Evolutionary conservation across 2,113 vertebrate genomes (phyloP).

Genomic region (Pluvialis apricaria): DNA sequence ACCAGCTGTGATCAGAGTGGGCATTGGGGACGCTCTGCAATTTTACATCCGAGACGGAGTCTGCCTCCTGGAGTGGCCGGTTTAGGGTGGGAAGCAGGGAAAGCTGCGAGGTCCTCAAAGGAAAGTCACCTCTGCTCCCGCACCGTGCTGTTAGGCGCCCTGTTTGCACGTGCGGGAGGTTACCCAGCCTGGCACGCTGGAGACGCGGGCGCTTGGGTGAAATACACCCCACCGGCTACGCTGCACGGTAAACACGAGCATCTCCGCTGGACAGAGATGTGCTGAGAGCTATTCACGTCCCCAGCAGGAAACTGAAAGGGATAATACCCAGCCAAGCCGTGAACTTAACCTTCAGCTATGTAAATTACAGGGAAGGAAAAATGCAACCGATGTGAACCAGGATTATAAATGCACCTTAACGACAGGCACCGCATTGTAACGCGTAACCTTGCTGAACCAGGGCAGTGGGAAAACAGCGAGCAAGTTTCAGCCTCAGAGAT

Average conservation of each 20-base stretch:
- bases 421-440: not conserved
- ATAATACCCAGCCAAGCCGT: not conserved
- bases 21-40: not conserved
- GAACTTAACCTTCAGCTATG: not conserved
- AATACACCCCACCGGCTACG: not conserved
- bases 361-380: not conserved
- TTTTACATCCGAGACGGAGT: not conserved
- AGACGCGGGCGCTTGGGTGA: not conserved
- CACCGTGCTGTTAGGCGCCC: no score
- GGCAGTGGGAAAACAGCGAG: not conserved
- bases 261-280: no score
- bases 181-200: not conserved
- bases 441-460: not conserved
- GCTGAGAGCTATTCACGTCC: not conserved
- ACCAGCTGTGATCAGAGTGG: not conserved
- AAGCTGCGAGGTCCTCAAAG: not conserved
- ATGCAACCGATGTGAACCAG: not conserved
- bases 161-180: accelerated
- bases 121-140: not conserved
- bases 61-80: not conserved
- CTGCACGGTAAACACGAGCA: not conserved
- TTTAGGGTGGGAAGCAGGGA: not conserved
- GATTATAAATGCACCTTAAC: not conserved
- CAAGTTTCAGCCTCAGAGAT: not conserved
- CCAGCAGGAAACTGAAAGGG: not conserved